A percentile compares a stretch with the other conserved stretches of the same genome.
Evolutionary conservation across 2,888 invertebrate species (phyloP).

Genomic region (Dioctria linearis): DNA sequence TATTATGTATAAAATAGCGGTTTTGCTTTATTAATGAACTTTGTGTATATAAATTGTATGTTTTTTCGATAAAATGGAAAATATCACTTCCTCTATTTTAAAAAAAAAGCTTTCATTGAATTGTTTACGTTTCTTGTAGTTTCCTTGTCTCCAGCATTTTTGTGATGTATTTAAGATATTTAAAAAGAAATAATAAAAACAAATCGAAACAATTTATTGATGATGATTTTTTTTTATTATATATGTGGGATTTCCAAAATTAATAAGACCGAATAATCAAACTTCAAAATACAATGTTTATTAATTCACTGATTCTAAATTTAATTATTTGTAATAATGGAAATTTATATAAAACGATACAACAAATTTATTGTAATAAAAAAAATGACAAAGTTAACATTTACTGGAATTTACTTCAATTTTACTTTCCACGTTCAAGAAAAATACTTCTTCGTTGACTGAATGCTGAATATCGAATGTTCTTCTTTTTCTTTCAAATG

Average conservation of each 20-base stretch:
- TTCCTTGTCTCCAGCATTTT: conserved; percentile 44
- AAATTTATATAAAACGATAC: no score
- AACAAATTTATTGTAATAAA: no score
- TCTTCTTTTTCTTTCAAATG: no score
- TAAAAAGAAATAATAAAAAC: conserved; percentile 51
- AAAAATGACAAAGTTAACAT: no score
- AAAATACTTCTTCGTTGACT: no score
- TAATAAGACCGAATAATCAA: no score
- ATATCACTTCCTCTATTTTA: conserved; percentile 48
- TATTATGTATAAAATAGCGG: conserved; percentile 4
- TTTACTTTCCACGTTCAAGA: no score
- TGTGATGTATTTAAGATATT: conserved; percentile 51
- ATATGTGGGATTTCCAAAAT: background rate
- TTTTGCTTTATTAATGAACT: conserved; percentile 36
- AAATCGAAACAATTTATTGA: conserved; percentile 3
- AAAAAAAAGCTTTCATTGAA: conserved; percentile 19
- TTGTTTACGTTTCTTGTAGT: conserved; percentile 28
- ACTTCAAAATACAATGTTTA: no score
- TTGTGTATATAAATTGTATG: conserved; percentile 14
- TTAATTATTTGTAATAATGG: no score
- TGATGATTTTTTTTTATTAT: background rate
- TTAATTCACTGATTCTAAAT: no score
- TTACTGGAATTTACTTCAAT: no score
- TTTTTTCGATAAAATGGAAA: conserved; percentile 19
- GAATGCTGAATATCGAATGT: no score